Evolutionary conservation across 1,140 invertebrate species (phyloP).

Genomic region (Lerema accius): DNA sequence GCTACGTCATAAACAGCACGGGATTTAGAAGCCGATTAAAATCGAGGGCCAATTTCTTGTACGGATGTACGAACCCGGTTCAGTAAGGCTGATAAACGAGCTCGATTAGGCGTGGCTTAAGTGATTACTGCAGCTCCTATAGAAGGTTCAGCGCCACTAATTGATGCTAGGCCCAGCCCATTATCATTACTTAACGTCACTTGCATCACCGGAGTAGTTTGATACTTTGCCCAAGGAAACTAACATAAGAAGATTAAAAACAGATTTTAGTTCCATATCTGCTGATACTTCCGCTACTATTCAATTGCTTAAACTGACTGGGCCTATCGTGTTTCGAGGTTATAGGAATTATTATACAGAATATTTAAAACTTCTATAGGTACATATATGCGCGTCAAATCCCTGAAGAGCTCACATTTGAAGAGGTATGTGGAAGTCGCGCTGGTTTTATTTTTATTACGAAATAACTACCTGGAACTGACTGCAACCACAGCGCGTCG

Average conservation of each 20-base stretch:
- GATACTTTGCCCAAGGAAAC: neutral
- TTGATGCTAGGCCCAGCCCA: constrained; percentile 39
- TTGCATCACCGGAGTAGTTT: constrained; percentile 16
- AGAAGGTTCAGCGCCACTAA: constrained; percentile 43
- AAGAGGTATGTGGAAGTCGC: neutral
- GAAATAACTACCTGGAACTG: constrained; percentile 13
- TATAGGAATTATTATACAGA: neutral
- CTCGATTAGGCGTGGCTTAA: constrained; percentile 67
- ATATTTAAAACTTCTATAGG: too few relatives aligned
- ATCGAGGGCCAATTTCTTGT: constrained; percentile 44
- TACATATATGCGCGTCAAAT: too few relatives aligned
- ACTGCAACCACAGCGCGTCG: neutral
- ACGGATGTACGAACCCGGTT: constrained; percentile 48
- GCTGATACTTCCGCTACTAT: neutral
- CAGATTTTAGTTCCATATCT: neutral
- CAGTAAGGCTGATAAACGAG: constrained; percentile 69
- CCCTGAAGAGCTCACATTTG: neutral
- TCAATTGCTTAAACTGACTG: neutral
- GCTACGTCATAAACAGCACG: neutral
- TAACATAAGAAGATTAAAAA: constrained; percentile 8
- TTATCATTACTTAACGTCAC: constrained; percentile 39
- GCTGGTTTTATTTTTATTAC: neutral
- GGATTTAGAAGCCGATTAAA: constrained; percentile 22
- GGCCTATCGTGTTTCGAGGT: neutral
- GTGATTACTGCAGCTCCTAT: constrained; percentile 76